Conservation (phyloP, 2,888 invertebrate species). For the Tetragonisca angustula region DNA sequence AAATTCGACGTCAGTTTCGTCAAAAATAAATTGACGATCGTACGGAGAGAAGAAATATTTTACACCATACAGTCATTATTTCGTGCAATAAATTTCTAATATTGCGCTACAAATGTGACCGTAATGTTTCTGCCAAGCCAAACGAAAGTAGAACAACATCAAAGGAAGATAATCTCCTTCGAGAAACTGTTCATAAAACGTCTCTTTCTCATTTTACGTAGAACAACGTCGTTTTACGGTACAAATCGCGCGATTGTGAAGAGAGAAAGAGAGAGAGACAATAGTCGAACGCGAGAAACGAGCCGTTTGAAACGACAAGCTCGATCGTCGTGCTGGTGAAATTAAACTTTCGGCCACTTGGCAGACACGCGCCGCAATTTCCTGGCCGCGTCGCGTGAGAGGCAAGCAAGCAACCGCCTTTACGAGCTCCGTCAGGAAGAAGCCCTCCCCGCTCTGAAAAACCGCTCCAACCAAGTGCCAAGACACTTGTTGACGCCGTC, state of each 20-base stretch:
- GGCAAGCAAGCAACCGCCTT: constrained; percentile 28
- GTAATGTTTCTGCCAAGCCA: background rate
- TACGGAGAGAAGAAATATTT: too few relatives aligned
- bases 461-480: constrained; percentile 61
- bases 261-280: background rate
- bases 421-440: constrained; percentile 47
- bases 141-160: background rate
- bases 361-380: constrained; percentile 44
- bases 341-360: constrained; percentile 34
- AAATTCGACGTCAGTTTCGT: too few relatives aligned
- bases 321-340: constrained; percentile 28
- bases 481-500: constrained; percentile 75
- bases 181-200: background rate
- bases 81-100: too few relatives aligned
- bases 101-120: too few relatives aligned
- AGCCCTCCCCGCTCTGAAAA: constrained; percentile 39
- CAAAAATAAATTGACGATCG: too few relatives aligned
- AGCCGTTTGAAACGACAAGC: constrained; percentile 23
- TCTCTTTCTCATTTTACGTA: too few relatives aligned
- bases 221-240: background rate
- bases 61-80: too few relatives aligned
- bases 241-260: constrained; percentile 11
- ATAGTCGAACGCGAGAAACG: background rate
- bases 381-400: constrained; percentile 48
- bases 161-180: background rate